phyloP scores from a whole-genome alignment of 2,113 vertebrate species.

The Corythoichthys intestinalis region DNA sequence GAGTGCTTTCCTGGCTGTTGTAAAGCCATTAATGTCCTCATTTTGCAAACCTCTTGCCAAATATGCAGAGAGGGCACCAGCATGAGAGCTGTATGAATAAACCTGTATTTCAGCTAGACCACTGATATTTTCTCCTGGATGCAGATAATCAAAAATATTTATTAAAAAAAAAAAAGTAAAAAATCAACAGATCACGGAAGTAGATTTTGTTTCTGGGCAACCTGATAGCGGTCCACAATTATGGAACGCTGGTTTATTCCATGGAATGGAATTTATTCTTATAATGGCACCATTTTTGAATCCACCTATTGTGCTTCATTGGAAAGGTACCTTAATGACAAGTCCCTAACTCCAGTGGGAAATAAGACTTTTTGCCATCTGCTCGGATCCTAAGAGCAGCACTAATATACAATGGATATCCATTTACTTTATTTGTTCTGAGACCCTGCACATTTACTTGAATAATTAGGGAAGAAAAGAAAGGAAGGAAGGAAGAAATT shows the following conservation, averaged over 20 bases:
- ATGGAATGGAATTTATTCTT: background rate
- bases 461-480: background rate
- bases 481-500: conserved; percentile 27
- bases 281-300: background rate
- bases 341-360: background rate
- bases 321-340: background rate
- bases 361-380: background rate
- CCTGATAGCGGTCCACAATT: too few relatives aligned
- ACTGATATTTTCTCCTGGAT: too few relatives aligned
- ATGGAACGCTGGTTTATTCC: background rate
- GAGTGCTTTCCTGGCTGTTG: too few relatives aligned
- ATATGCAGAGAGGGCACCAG: too few relatives aligned
- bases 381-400: background rate
- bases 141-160: too few relatives aligned
- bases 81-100: too few relatives aligned
- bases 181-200: too few relatives aligned
- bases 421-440: background rate
- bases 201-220: too few relatives aligned
- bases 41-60: too few relatives aligned
- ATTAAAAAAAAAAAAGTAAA: too few relatives aligned
- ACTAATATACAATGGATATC: background rate
- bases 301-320: background rate
- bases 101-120: too few relatives aligned
- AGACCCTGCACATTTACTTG: background rate
- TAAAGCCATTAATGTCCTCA: too few relatives aligned